Base-by-base conservation (phyloP, 2,888 invertebrate species). In the Melinopterus prodromus region DNA sequence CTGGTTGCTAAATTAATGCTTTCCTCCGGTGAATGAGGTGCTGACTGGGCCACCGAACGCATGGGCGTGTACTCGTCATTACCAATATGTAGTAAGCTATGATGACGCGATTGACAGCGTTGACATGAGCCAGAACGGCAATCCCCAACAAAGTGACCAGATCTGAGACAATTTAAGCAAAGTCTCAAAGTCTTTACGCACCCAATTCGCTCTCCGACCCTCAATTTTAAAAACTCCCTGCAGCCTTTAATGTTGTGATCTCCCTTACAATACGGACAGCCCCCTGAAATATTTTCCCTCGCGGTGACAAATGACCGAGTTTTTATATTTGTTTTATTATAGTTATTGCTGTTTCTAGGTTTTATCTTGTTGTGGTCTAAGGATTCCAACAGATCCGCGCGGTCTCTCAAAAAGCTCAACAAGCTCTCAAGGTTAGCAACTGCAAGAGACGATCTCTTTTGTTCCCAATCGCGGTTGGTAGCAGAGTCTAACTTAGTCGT, bases 81-180 rank as follows among this genome's bases (percentile, higher is more conserved):
- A 12, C 74, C 78, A 16, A 76, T 16, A 76, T 84, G 84, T 4
- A 82, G 36, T 12, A 83, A 15, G 0, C 81, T 71, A 37, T 82
- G 77, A 71, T 84, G 82, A 77, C 79, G 80, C 12, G 53, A 71
- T 15, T 82, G 75, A 16, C 76, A 79, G 15, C 69, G 72, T 70
- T 80, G 78, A 76, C 82, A 82, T 9, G 36, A 37, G n/a, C 70
- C n/a, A 6, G 71, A 76, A 70, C 80, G 75, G 74, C 80, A 83
- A 16, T 74, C 70, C n/a, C 70, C 70, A 14, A 15, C 15, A 9
- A 69, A 16, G 77, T 84, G 83, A 16, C 79, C 79, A 0, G 15
- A 9, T 35, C 75, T 5, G 14, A 83, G 79, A 76, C 83, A 84
- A 71, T 79, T 79, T 9, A 79, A 76, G 16, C 79, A 79, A 14